Conservation (phyloP, 2,797 vertebrate species). For the Triplophysa yarkandensis region DNA sequence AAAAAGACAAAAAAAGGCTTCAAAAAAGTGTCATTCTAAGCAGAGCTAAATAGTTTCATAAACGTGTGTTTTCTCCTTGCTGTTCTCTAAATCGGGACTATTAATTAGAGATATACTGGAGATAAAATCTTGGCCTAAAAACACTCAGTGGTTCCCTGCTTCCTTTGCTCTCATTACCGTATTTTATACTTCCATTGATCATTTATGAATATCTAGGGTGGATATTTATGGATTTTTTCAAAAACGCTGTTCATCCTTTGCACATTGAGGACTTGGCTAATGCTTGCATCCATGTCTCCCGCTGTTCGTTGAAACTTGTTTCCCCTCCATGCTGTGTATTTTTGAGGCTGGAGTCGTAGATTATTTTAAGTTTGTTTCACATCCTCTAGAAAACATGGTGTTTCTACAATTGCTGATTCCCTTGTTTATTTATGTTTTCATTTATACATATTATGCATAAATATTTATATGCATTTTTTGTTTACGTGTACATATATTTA, state of each 20-base stretch:
- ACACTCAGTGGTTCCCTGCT: slow-evolving; percentile 62
- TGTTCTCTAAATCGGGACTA: slow-evolving; percentile 25
- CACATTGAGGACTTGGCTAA: slow-evolving; percentile 51
- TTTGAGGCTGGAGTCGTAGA: neutral
- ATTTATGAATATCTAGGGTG: slow-evolving; percentile 61
- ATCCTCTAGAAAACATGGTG: neutral
- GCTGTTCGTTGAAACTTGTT: neutral
- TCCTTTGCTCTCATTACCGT: slow-evolving; percentile 51
- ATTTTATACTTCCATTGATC: slow-evolving; percentile 69
- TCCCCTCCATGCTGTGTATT: slow-evolving; percentile 2
- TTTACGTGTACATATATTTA: neutral
- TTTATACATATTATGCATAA: too few species aligned
- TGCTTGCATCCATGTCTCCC: slow-evolving; percentile 27
- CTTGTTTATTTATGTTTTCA: neutral
- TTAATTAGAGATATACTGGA: slow-evolving; percentile 71
- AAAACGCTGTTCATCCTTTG: slow-evolving; percentile 29
- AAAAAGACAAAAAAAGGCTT: too few species aligned
- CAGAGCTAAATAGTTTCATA: neutral
- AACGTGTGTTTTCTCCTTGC: neutral
- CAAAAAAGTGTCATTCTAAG: too few species aligned
- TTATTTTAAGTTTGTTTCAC: slow-evolving; percentile 13
- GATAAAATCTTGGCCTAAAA: slow-evolving; percentile 66
- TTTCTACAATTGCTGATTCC: neutral
- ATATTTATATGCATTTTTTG: neutral
- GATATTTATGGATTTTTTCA: slow-evolving; percentile 49